These are phyloP conservation scores for Tubulanus polymorphus DNA, from an alignment of 2,888 invertebrate species.

Conservation along the genomic window DNA sequence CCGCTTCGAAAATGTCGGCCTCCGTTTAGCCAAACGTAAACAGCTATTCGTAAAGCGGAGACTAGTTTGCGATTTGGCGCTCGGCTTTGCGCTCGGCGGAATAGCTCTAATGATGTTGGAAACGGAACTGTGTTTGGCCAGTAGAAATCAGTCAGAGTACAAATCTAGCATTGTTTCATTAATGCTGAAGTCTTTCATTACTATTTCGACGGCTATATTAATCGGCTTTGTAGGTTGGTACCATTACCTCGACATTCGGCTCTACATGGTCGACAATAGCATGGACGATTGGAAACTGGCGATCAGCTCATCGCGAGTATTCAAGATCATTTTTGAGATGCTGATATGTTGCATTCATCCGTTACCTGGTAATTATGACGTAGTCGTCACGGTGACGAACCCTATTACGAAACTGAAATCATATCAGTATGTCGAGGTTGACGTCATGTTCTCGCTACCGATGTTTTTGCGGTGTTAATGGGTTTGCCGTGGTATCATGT, in stretches of 20 bases:
- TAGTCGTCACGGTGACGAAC: slow-evolving; percentile 32
- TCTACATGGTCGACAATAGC: slow-evolving; percentile 48
- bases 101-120: slow-evolving; percentile 46
- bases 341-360: slow-evolving; percentile 47
- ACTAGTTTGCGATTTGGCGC: slow-evolving; percentile 37
- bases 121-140: slow-evolving; percentile 41
- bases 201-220: slow-evolving; percentile 41
- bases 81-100: slow-evolving; percentile 41
- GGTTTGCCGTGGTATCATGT: slow-evolving; percentile 45
- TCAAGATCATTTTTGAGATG: slow-evolving; percentile 71
- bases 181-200: slow-evolving; percentile 39
- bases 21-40: slow-evolving; percentile 44
- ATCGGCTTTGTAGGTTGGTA: slow-evolving; percentile 45
- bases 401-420: slow-evolving; percentile 18
- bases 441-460: slow-evolving; percentile 46
- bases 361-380: slow-evolving; percentile 39
- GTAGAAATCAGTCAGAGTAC: neutral
- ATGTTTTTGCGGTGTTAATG: slow-evolving; percentile 48
- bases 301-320: slow-evolving; percentile 31
- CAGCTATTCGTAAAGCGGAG: slow-evolving; percentile 41
- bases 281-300: slow-evolving; percentile 50
- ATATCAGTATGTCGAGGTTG: slow-evolving; percentile 34
- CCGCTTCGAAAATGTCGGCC: slow-evolving; percentile 46
- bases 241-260: slow-evolving; percentile 41
- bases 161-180: slow-evolving; percentile 24